Percentiles rank a stretch among this genome's conserved stretches.
phyloP scores from a whole-genome alignment of 2,888 invertebrate species.

The Tanypteryx hageni region DNA sequence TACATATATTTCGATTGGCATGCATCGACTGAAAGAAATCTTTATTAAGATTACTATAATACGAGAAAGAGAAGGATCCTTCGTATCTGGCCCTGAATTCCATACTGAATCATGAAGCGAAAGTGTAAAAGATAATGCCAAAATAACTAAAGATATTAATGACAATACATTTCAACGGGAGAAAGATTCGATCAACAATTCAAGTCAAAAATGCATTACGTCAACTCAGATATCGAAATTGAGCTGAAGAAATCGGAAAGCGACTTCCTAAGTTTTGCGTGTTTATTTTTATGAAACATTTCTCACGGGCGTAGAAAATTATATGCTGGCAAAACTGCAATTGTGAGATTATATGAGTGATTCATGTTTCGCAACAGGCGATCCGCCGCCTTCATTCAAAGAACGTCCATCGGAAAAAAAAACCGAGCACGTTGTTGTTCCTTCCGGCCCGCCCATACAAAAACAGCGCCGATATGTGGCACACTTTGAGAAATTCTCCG shows the following conservation, averaged over 20 bases:
- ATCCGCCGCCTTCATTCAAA: background rate
- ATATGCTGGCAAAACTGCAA: background rate
- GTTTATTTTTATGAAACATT: background rate
- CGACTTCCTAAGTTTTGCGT: background rate
- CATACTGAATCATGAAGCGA: too few relatives aligned
- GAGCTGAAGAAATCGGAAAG: too few relatives aligned
- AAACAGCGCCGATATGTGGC: background rate
- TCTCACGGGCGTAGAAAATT: background rate
- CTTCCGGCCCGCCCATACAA: conserved; percentile 1
- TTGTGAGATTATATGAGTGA: background rate
- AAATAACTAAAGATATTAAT: too few relatives aligned
- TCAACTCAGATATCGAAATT: background rate
- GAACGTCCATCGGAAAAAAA: background rate
- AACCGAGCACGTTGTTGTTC: background rate
- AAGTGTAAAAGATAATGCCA: too few relatives aligned
- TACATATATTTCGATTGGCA: too few relatives aligned
- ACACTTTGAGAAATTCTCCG: background rate
- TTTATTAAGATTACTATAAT: too few relatives aligned
- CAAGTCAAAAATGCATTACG: background rate
- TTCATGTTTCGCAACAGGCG: background rate
- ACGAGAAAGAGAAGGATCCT: too few relatives aligned
- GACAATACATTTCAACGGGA: too few relatives aligned
- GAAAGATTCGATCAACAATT: too few relatives aligned
- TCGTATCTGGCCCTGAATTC: too few relatives aligned
- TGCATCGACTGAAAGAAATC: too few relatives aligned